Conservation (phyloP, 2,113 vertebrate genomes). For the Ranitomeya imitator region DNA sequence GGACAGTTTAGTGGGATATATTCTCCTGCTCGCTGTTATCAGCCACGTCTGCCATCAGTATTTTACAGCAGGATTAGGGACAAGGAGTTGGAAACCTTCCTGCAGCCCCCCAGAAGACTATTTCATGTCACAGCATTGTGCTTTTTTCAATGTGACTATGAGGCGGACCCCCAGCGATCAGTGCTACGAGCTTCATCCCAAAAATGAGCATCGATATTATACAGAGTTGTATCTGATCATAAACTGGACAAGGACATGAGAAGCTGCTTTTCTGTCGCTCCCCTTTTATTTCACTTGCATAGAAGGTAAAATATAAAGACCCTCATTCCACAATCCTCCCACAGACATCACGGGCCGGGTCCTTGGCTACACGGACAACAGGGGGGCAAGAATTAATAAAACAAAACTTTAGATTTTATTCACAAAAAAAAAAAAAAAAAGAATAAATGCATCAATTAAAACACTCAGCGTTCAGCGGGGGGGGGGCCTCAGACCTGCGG, state of each 20-base stretch:
- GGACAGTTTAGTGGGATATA: too few species aligned
- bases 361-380: slow-evolving; percentile 19
- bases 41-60: too few species aligned
- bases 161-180: too few species aligned
- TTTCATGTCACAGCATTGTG: too few species aligned
- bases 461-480: neutral
- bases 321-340: neutral
- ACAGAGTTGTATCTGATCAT: too few species aligned
- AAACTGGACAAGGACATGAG: neutral
- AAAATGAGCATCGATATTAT: too few species aligned
- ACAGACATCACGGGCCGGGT: neutral
- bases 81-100: too few species aligned
- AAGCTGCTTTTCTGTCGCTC: neutral
- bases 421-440: slow-evolving; percentile 40
- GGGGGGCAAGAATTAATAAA: neutral
- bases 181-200: too few species aligned
- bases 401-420: slow-evolving; percentile 10
- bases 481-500: neutral
- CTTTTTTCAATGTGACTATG: too few species aligned
- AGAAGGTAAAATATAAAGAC: slow-evolving; percentile 30
- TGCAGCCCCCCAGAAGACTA: too few species aligned
- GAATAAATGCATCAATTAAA: slow-evolving; percentile 16
- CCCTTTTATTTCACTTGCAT: slow-evolving; percentile 43
- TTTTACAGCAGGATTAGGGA: too few species aligned
- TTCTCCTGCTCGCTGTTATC: too few species aligned